Percentiles rank a stretch among this genome's conserved stretches.
These are phyloP conservation scores for Drosophila mayaguana DNA, from an alignment of 2,888 invertebrate genomes.

Conservation along the genomic window DNA sequence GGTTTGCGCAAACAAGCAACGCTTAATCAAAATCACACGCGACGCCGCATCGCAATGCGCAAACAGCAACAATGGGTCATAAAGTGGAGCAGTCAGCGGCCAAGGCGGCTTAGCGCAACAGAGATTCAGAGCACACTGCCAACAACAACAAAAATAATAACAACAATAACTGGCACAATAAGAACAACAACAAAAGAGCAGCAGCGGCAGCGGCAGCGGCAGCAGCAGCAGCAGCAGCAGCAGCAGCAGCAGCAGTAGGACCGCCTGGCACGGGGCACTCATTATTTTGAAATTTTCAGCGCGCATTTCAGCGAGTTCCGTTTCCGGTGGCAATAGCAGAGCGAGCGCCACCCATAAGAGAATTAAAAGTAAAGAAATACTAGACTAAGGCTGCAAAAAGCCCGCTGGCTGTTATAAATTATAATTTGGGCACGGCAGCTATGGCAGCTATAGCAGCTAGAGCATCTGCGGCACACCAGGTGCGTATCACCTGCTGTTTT, in stretches of 20 bases:
- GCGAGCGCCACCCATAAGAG: conserved; percentile 56
- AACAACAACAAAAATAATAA: conserved; percentile 4
- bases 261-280: conserved; percentile 60
- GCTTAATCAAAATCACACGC: conserved; percentile 80
- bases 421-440: conserved; percentile 66
- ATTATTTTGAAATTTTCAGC: conserved; percentile 83
- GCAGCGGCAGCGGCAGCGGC: not conserved
- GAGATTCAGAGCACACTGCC: conserved; percentile 7
- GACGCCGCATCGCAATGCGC: conserved; percentile 68
- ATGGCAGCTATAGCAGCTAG: conserved; percentile 30
- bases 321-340: conserved; percentile 60
- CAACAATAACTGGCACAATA: not conserved
- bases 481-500: conserved; percentile 77
- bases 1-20: conserved; percentile 53
- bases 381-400: conserved; percentile 46
- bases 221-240: conserved; percentile 5
- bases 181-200: conserved; percentile 2
- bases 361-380: conserved; percentile 71
- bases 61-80: conserved; percentile 56
- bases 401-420: conserved; percentile 73
- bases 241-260: not conserved
- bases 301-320: conserved; percentile 82
- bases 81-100: conserved; percentile 54
- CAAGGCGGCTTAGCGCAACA: conserved; percentile 42
- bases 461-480: conserved; percentile 54